A percentile compares a stretch with the other conserved stretches of the same genome.
Evolutionary conservation across 2,113 vertebrate species (phyloP).

Genomic region (Eubucco bourcierii): DNA sequence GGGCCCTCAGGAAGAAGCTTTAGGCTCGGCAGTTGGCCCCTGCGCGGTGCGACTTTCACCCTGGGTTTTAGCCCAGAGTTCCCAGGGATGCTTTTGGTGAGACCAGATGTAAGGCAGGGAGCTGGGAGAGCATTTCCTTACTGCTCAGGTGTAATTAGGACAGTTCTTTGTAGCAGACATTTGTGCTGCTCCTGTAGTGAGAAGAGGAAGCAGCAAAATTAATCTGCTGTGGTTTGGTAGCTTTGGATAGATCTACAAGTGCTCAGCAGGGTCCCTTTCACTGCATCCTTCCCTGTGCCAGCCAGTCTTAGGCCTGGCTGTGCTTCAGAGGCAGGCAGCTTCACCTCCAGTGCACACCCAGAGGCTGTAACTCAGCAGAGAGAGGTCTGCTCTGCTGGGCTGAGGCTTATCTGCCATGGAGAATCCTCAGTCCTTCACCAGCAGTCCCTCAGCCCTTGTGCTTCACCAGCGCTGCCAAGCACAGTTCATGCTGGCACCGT

Average conservation of each 20-base stretch:
- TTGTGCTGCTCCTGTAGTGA: background rate
- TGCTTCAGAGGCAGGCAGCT: conserved; percentile 21
- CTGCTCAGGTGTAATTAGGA: background rate
- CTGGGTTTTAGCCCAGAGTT: background rate
- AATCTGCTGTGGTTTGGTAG: background rate
- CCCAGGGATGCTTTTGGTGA: background rate
- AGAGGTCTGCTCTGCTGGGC: conserved; percentile 14
- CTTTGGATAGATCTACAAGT: background rate
- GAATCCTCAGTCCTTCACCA: background rate
- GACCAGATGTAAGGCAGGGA: background rate
- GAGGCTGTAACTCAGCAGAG: background rate
- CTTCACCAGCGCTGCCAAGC: conserved; percentile 13
- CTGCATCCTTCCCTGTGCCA: background rate
- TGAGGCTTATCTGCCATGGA: conserved; percentile 26
- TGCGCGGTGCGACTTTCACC: background rate
- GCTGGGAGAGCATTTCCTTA: background rate
- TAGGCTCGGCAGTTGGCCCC: background rate
- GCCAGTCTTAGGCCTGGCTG: background rate
- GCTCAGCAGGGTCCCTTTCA: background rate
- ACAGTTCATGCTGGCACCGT: conserved; percentile 45
- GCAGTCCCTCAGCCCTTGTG: conserved; percentile 31
- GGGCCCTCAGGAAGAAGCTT: background rate
- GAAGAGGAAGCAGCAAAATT: background rate
- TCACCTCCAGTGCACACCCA: background rate
- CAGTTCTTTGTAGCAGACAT: background rate